These are phyloP conservation scores for Phrynocephalus guinanensis DNA, from an alignment of 2,797 vertebrate species.

Conservation along the genomic window DNA sequence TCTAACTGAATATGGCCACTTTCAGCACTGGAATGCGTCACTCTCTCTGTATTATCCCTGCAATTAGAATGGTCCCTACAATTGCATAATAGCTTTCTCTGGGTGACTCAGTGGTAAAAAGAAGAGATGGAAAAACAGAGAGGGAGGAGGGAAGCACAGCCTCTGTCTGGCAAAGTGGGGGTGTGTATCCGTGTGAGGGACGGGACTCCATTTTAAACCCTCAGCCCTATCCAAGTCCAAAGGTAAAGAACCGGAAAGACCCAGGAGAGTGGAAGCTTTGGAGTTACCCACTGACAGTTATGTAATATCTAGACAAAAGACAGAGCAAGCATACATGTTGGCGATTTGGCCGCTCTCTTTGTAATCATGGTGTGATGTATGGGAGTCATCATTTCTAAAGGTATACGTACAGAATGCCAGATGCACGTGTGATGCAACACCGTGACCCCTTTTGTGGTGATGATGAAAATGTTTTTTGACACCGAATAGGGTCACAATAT, in stretches of 20 bases:
- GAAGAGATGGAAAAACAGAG: neutral
- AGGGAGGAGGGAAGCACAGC: no score
- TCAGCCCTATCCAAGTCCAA: neutral
- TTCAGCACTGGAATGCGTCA: slow-evolving; percentile 12
- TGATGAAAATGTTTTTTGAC: no score
- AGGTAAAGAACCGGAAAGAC: neutral
- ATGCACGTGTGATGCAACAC: no score
- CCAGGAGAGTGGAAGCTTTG: no score
- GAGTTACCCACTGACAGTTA: no score
- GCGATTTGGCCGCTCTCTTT: neutral
- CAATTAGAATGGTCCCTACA: slow-evolving; percentile 26
- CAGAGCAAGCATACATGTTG: neutral
- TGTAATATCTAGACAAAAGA: no score
- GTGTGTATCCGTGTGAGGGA: neutral
- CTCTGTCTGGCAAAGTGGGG: neutral
- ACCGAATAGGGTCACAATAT: no score
- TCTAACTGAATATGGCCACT: neutral
- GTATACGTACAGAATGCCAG: no score
- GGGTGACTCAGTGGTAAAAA: slow-evolving; percentile 18
- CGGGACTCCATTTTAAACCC: neutral
- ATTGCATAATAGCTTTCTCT: slow-evolving; percentile 36
- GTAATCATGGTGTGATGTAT: neutral
- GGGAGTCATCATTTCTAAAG: no score
- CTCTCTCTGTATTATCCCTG: slow-evolving; percentile 23
- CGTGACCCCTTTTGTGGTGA: no score